phyloP scores from a whole-genome alignment of 2,797 vertebrate species.

The Phaenicophaeus curvirostris region DNA sequence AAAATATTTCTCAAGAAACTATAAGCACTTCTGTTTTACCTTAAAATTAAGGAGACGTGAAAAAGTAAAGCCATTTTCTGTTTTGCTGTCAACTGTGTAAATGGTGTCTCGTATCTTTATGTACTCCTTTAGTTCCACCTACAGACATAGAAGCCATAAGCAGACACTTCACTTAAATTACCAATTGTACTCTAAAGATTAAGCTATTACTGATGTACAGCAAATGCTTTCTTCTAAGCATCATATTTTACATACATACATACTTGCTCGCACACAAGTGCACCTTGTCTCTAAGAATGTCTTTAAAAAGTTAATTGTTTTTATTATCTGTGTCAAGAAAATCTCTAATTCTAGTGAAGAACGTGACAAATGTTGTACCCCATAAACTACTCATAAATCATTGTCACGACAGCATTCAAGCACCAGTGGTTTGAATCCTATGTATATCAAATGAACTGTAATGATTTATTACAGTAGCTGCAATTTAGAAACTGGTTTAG shows the following conservation, averaged over 20 bases:
- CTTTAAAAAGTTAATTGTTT: neutral
- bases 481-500: neutral
- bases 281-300: neutral
- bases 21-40: slow-evolving; percentile 67
- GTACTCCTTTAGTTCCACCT: slow-evolving; percentile 94
- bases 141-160: neutral
- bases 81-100: slow-evolving; percentile 85
- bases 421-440: neutral
- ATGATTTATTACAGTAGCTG: neutral
- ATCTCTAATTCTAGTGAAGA: neutral
- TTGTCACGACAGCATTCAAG: neutral
- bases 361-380: neutral
- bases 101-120: slow-evolving; percentile 89
- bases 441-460: neutral
- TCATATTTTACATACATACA: neutral
- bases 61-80: slow-evolving; percentile 85
- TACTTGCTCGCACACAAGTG: neutral
- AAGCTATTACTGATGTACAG: neutral
- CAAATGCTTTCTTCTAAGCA: neutral
- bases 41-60: slow-evolving; percentile 87
- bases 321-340: neutral
- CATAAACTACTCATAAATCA: neutral
- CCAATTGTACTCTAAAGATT: neutral
- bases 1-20: neutral
- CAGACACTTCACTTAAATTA: neutral